phyloP scores from a whole-genome alignment of 2,888 invertebrate species.

The Dolomedes plantarius region DNA sequence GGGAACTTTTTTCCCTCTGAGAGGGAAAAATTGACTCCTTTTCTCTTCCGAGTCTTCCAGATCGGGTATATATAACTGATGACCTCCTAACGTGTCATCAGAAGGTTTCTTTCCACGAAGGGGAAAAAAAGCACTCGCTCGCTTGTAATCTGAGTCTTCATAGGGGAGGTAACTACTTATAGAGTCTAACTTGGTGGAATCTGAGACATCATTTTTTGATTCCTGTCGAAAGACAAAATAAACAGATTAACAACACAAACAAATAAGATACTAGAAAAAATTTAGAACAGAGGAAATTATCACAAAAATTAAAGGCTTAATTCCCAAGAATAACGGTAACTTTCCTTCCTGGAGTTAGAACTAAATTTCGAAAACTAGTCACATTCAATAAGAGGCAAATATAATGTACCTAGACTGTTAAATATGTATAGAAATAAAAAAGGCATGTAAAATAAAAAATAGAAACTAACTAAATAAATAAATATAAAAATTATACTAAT shows the following conservation, averaged over 20 bases:
- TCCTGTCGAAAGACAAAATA: constrained; percentile 22
- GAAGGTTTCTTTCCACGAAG: constrained; percentile 45
- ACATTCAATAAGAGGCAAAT: too few relatives aligned
- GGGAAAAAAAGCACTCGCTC: constrained; percentile 50
- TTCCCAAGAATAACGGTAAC: too few relatives aligned
- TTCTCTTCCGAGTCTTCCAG: constrained; percentile 30
- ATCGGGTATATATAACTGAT: constrained; percentile 7
- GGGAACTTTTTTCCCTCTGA: constrained; percentile 54
- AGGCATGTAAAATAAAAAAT: too few relatives aligned
- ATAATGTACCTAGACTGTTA: too few relatives aligned
- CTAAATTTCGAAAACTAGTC: too few relatives aligned
- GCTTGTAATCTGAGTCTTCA: constrained; percentile 29
- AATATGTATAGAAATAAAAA: too few relatives aligned
- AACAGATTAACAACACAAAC: not conserved
- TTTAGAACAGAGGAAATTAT: too few relatives aligned
- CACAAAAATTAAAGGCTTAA: too few relatives aligned
- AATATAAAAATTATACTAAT: too few relatives aligned
- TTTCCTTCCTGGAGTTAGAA: too few relatives aligned
- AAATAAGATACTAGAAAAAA: too few relatives aligned
- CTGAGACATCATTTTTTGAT: constrained; percentile 16
- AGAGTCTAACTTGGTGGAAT: constrained; percentile 22
- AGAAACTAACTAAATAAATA: too few relatives aligned
- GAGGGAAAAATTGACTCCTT: constrained; percentile 30
- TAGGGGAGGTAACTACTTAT: not conserved
- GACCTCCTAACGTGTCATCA: not conserved